These are phyloP conservation scores for Mallateleia sp. DNA, from an alignment of 2,888 invertebrate genomes.

Conservation along the genomic window DNA sequence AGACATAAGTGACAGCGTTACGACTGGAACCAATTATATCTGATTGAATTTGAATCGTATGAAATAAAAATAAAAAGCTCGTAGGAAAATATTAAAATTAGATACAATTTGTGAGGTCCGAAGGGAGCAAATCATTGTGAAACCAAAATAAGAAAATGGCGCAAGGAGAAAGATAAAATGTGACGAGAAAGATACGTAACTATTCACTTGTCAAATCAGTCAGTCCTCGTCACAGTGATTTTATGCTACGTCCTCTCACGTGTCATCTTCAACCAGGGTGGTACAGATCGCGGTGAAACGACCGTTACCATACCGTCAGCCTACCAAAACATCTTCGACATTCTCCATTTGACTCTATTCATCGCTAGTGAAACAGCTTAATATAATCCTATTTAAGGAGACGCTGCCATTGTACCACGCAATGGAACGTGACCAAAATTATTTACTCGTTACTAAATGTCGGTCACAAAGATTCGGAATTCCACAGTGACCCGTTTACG, in stretches of 20 bases:
- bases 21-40: too few relatives aligned
- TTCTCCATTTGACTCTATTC: conserved; percentile 89
- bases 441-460: conserved; percentile 89
- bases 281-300: conserved; percentile 77
- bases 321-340: conserved; percentile 89
- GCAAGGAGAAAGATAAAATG: conserved; percentile 60
- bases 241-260: conserved; percentile 77
- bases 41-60: too few relatives aligned
- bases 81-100: conserved; percentile 25
- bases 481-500: conserved; percentile 55
- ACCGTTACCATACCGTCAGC: conserved; percentile 81
- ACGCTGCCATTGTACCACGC: conserved; percentile 82
- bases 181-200: conserved; percentile 81
- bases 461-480: conserved; percentile 79
- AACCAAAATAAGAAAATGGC: conserved; percentile 44
- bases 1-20: too few relatives aligned
- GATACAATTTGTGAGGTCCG: conserved; percentile 57
- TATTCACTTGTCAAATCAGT: conserved; percentile 89
- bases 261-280: conserved; percentile 81
- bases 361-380: conserved; percentile 88
- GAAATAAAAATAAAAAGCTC: too few relatives aligned
- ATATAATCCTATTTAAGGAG: conserved; percentile 89
- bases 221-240: conserved; percentile 74
- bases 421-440: conserved; percentile 89
- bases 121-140: conserved; percentile 46